phyloP scores from a whole-genome alignment of 2,113 vertebrate species.

The Peromyscus maniculatus region DNA sequence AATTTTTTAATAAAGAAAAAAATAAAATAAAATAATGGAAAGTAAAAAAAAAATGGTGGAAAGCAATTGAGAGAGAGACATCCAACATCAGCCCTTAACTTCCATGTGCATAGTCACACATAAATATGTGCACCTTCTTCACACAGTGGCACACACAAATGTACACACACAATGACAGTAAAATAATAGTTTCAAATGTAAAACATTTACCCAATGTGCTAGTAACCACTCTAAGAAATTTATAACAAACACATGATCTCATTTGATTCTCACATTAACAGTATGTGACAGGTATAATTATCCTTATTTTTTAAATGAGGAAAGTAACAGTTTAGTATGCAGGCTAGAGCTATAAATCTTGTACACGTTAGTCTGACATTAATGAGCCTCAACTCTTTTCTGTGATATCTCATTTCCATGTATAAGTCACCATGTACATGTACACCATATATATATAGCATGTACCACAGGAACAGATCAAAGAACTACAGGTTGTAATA shows the following conservation, averaged over 20 bases:
- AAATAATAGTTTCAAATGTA: constrained; percentile 58
- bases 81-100: background rate
- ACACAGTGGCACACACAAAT: background rate
- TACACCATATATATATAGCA: background rate
- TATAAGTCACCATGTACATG: background rate
- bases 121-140: background rate
- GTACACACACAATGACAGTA: background rate
- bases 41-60: background rate
- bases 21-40: no score
- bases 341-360: constrained; percentile 23
- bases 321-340: constrained; percentile 16
- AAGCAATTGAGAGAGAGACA: background rate
- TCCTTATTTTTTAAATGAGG: constrained; percentile 5
- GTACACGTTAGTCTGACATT: background rate
- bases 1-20: no score
- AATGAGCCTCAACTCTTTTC: background rate
- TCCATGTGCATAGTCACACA: background rate
- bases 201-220: background rate
- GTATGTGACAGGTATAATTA: background rate
- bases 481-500: background rate
- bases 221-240: background rate
- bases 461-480: background rate
- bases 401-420: background rate
- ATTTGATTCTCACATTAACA: constrained; percentile 28
- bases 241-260: background rate